Evolutionary conservation across 2,888 invertebrate species (phyloP).

Genomic region (Lottia scabra): DNA sequence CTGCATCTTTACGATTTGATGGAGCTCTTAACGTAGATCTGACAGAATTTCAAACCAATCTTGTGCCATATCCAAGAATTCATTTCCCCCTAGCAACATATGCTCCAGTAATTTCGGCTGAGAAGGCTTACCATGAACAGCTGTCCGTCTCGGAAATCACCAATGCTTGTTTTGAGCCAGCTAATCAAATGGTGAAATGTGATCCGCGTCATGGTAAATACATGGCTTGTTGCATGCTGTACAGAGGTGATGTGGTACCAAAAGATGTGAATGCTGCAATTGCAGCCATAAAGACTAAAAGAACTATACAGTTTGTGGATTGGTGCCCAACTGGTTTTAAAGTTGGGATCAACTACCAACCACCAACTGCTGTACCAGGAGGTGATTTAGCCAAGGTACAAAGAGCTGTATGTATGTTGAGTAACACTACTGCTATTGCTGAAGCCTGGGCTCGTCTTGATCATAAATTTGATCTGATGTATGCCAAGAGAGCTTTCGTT

Average conservation of each 20-base stretch:
- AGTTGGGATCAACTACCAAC: slow-evolving; percentile 87
- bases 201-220: slow-evolving; percentile 70
- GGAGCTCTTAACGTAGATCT: slow-evolving; percentile 72
- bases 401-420: slow-evolving; percentile 86
- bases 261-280: slow-evolving; percentile 68
- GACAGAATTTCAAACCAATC: slow-evolving; percentile 72
- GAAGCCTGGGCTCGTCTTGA: slow-evolving; percentile 86
- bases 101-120: slow-evolving; percentile 93
- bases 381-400: slow-evolving; percentile 76
- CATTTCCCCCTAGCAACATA: slow-evolving; percentile 89
- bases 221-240: slow-evolving; percentile 71
- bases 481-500: slow-evolving; percentile 85
- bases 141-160: slow-evolving; percentile 63
- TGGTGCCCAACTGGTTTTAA: slow-evolving; percentile 67
- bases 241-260: slow-evolving; percentile 67
- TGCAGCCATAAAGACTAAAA: slow-evolving; percentile 65
- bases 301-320: slow-evolving; percentile 66
- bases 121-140: slow-evolving; percentile 94
- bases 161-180: slow-evolving; percentile 62
- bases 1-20: slow-evolving; percentile 70
- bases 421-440: slow-evolving; percentile 93
- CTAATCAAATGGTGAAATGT: slow-evolving; percentile 67
- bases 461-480: slow-evolving; percentile 85
- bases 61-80: slow-evolving; percentile 73
- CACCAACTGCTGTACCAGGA: slow-evolving; percentile 76